Evolutionary conservation across 2,888 invertebrate genomes (phyloP).

Genomic region (Melanostoma scalare): DNA sequence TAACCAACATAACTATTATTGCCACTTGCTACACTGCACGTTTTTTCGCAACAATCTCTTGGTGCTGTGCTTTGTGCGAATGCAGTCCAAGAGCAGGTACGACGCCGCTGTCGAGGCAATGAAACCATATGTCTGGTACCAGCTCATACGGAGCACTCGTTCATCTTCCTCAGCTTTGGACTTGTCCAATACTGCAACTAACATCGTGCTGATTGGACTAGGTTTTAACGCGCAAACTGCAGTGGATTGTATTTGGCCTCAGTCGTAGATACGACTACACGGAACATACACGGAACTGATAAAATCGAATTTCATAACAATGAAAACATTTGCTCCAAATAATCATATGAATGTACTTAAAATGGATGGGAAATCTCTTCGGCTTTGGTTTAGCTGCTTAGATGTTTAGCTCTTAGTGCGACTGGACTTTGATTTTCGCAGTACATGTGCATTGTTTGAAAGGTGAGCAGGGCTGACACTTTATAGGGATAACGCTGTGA

Average conservation of each 20-base stretch:
- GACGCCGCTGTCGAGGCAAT: constrained; percentile 15
- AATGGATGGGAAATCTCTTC: constrained; percentile 45
- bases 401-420: neutral
- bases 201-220: constrained; percentile 36
- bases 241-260: constrained; percentile 43
- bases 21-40: constrained; percentile 63
- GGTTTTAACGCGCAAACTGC: constrained; percentile 23
- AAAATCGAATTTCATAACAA: constrained; percentile 72
- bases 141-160: constrained; percentile 54
- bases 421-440: too few species aligned
- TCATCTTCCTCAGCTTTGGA: constrained; percentile 61
- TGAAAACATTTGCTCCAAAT: constrained; percentile 65
- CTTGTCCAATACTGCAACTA: constrained; percentile 38
- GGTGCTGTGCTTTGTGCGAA: constrained; percentile 54
- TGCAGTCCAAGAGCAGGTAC: constrained; percentile 70
- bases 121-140: constrained; percentile 67
- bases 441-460: constrained; percentile 23
- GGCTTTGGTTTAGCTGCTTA: constrained; percentile 29
- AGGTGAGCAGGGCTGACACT: constrained; percentile 9
- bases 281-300: constrained; percentile 66
- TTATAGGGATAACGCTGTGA: neutral
- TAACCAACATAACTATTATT: constrained; percentile 42
- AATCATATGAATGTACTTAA: constrained; percentile 42
- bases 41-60: constrained; percentile 56
- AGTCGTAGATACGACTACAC: neutral